Conservation (phyloP, 2,797 vertebrate genomes). For the Leptoclinus maculatus region DNA sequence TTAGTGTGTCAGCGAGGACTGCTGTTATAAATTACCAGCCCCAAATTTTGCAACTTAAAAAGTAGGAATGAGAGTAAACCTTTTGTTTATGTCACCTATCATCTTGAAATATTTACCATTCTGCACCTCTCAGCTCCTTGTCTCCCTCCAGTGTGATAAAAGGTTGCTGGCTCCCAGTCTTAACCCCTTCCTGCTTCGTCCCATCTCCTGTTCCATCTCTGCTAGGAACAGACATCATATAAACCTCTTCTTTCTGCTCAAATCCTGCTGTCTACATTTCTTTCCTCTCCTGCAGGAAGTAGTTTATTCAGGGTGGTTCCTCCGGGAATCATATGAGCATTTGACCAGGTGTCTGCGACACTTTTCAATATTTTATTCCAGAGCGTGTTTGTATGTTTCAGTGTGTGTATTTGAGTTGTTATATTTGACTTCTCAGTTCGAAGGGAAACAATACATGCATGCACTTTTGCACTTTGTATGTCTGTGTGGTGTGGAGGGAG, state of each 20-base stretch:
- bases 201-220: slow-evolving; percentile 63
- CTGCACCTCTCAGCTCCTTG: slow-evolving; percentile 75
- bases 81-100: slow-evolving; percentile 87
- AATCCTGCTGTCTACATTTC: slow-evolving; percentile 61
- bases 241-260: slow-evolving; percentile 63
- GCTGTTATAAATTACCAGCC: slow-evolving; percentile 81
- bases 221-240: slow-evolving; percentile 64
- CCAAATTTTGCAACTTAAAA: slow-evolving; percentile 84
- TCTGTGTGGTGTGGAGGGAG: slow-evolving; percentile 64
- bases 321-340: slow-evolving; percentile 74
- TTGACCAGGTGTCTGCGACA: slow-evolving; percentile 83
- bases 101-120: slow-evolving; percentile 86
- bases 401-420: slow-evolving; percentile 72
- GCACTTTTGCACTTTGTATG: slow-evolving; percentile 72
- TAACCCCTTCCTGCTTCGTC: slow-evolving; percentile 78
- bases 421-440: slow-evolving; percentile 70
- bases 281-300: slow-evolving; percentile 67
- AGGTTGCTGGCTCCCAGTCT: slow-evolving; percentile 77
- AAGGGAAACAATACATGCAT: slow-evolving; percentile 64
- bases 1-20: slow-evolving; percentile 71
- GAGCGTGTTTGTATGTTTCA: slow-evolving; percentile 76
- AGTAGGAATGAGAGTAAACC: slow-evolving; percentile 83
- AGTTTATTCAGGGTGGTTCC: slow-evolving; percentile 73
- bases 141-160: slow-evolving; percentile 85
- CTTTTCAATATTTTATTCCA: slow-evolving; percentile 79